Percentiles rank a stretch among this genome's conserved stretches.
Evolutionary conservation across 1,140 invertebrate species (phyloP).

Genomic region (Homalodisca vitripennis): DNA sequence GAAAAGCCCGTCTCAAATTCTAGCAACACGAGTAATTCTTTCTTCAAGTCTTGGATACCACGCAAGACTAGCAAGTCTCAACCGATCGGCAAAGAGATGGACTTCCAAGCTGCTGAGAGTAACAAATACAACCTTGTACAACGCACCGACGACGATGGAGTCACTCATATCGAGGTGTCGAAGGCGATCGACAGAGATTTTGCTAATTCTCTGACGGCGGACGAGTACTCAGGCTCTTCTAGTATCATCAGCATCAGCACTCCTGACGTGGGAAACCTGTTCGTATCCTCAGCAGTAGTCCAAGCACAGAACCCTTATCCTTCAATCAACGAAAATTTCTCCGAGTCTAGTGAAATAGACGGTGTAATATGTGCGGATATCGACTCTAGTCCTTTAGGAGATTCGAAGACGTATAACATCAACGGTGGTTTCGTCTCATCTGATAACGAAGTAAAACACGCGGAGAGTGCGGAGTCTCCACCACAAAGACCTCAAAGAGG

Average conservation of each 20-base stretch:
- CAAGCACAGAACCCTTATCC: not conserved
- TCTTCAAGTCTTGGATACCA: constrained; percentile 6
- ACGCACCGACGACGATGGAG: constrained; percentile 40
- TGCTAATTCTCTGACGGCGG: not conserved
- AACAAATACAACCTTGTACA: constrained; percentile 41
- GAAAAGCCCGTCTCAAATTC: not conserved
- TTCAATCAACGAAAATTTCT: not conserved
- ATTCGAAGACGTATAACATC: not conserved
- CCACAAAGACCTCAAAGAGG: constrained; percentile 39
- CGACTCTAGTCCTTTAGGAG: constrained; percentile 13
- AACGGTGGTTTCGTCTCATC: not conserved
- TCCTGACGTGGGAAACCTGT: constrained; percentile 38
- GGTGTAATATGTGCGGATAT: constrained; percentile 20
- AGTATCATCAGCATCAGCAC: constrained; percentile 44
- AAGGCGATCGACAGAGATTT: constrained; percentile 1
- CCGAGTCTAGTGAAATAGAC: constrained; percentile 4
- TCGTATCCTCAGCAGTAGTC: not conserved
- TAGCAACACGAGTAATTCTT: not conserved
- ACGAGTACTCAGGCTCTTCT: constrained; percentile 31
- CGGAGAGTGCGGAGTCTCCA: constrained; percentile 27
- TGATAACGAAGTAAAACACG: constrained; percentile 30
- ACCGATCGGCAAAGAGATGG: constrained; percentile 7
- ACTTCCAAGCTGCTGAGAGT: not conserved
- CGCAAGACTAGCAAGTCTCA: not conserved
- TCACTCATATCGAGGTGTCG: constrained; percentile 43